phyloP scores from a whole-genome alignment of 2,888 invertebrate genomes.

The Lasioglossum malachurum region DNA sequence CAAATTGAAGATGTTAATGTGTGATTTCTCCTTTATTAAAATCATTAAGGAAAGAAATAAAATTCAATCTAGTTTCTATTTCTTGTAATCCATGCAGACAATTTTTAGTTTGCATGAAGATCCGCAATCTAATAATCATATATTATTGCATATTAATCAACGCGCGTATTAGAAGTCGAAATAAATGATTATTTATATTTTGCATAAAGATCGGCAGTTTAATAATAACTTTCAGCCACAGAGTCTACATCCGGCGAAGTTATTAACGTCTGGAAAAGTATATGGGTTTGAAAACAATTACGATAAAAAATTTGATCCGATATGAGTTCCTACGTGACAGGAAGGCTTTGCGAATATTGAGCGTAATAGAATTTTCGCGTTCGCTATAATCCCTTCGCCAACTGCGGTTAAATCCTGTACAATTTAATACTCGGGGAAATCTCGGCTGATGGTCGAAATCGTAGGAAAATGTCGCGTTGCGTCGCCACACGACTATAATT shows the following conservation, averaged over 20 bases:
- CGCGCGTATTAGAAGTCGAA: too few species aligned
- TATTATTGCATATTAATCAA: too few species aligned
- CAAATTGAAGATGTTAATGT: too few species aligned
- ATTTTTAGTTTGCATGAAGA: too few species aligned
- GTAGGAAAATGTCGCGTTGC: not conserved
- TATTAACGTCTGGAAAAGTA: not conserved
- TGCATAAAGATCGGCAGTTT: not conserved
- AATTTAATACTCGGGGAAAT: not conserved
- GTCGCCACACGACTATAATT: not conserved
- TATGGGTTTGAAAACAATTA: not conserved
- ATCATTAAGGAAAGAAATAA: too few species aligned
- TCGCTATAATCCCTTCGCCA: not conserved
- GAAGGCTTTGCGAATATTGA: not conserved
- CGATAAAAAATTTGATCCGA: not conserved
- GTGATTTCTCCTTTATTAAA: too few species aligned
- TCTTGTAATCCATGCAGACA: too few species aligned
- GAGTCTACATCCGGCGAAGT: not conserved
- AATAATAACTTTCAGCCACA: not conserved
- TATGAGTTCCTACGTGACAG: not conserved
- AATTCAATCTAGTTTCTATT: too few species aligned
- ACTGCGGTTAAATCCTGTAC: not conserved
- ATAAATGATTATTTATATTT: too few species aligned
- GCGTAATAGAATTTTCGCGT: not conserved
- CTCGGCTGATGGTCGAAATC: not conserved
- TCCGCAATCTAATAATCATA: too few species aligned